Evolutionary conservation across 2,113 vertebrate species (phyloP).

Genomic region (Salminus brasiliensis): DNA sequence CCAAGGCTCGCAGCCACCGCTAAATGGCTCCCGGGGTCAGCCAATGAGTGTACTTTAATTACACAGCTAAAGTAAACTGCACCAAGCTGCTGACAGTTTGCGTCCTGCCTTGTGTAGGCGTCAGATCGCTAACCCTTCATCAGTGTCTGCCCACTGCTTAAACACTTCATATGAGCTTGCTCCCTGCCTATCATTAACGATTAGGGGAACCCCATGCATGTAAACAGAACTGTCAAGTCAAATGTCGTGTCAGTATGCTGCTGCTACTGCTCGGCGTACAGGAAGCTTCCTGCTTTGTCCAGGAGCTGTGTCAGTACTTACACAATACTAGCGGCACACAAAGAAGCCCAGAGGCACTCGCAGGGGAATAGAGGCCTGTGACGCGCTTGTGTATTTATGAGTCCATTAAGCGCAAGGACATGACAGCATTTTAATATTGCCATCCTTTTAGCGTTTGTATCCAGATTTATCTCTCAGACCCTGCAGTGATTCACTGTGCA

Average conservation of each 20-base stretch:
- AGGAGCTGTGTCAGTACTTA: slow-evolving; percentile 5
- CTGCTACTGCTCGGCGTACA: background rate
- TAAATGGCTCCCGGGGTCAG: slow-evolving; percentile 23
- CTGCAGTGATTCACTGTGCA: slow-evolving; percentile 59
- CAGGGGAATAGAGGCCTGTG: background rate
- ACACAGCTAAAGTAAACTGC: slow-evolving; percentile 9
- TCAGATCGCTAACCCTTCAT: slow-evolving; percentile 25
- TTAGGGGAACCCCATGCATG: background rate
- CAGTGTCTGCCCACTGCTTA: slow-evolving; percentile 9
- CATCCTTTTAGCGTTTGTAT: slow-evolving; percentile 56
- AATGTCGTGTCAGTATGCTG: too few species aligned
- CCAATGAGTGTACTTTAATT: slow-evolving; percentile 19
- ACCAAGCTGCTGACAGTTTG: slow-evolving; percentile 13
- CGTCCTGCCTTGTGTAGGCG: background rate
- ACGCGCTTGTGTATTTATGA: slow-evolving; percentile 57
- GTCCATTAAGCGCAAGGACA: slow-evolving; percentile 65
- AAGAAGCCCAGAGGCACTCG: slow-evolving; percentile 36
- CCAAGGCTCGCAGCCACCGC: slow-evolving; percentile 13
- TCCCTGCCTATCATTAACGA: slow-evolving; percentile 3
- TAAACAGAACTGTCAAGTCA: background rate
- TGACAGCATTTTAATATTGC: slow-evolving; percentile 27
- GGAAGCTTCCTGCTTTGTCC: background rate
- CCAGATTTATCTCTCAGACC: slow-evolving; percentile 63
- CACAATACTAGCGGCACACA: slow-evolving; percentile 51
- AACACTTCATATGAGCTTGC: slow-evolving; percentile 23